Evolutionary conservation across 2,888 invertebrate species (phyloP), one percentile per base, ranked within the genome.

Genomic region (Drosophila macrothrix): DNA sequence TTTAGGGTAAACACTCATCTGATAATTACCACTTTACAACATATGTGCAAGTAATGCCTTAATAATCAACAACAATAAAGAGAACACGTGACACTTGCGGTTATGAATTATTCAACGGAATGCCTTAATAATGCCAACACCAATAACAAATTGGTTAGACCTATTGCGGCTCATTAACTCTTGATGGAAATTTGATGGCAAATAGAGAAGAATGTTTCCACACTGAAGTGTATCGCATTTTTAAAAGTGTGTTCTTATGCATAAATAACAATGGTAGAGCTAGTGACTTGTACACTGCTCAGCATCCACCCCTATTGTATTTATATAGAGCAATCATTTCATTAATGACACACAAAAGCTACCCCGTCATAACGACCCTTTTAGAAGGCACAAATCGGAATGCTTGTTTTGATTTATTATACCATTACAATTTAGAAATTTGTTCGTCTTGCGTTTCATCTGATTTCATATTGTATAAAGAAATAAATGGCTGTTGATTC

Each of bases 141-240:
- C 66, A 78, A 78, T 78, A 83, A 82, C 82, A 88, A 91, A 83
- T 89, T 83, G 75, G 58, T 43, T 55, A 67, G 59, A 72, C 76
- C 78, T 72, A 90, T 83, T 90, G 82, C 80, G 90, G 92, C 91
- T 90, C 92, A 91, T 90, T 90, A 91, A 89, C 84, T 91, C 88
- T 87, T 91, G 72, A 87, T 84, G 90, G 90, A 85, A 82, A 87
- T 84, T 81, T 80, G 59, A 55, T 67, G 68, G 63, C 46, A 41
- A 60, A 55, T 62, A 60, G 55, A 69, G 66, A 53, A 25, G 35
- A 67, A 43, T 69, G 55, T 56, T 46, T 67, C 61, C 60, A 74
- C 67, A 75, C 63, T 55, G 60, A 64, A 70, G 64, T 76, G 65
- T 49, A 66, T 61, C 43, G 60, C 60, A 66, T 63, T 68, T 62